Base-by-base conservation (phyloP, 1,140 invertebrate species). In the Magallana gigas region DNA sequence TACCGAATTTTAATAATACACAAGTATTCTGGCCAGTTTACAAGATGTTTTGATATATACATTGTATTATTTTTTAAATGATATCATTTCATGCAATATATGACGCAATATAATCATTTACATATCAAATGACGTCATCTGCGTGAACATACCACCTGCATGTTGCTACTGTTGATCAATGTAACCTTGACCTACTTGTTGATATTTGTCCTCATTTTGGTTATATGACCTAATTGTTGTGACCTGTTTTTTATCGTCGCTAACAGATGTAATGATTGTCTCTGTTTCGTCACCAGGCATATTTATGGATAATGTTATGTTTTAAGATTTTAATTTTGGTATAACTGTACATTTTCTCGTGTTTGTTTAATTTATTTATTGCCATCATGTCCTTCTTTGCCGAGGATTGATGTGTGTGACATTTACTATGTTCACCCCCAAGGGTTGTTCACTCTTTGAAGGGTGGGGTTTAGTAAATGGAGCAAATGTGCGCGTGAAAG, bases 311-410 rank as follows among this genome's bases (percentile, higher is more conserved):
- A 58, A 83, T 60, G 85, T 87, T 87, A 87, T 87, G 85, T 87
- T 87, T 87, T 87, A 76, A 87, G 80, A 87, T 87, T 87, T 87
- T 87, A 87, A 87, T 87, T 87, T 87, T 84, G 57, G 57, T 60
- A 59, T 86, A 87, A 62, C 57, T 87, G 85, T 87, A 87, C 59
- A 87, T 87, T 86, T 87, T 87, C 62, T 83, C 60, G 59, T 83
- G 56, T 87, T 86, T 87, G 36, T 48, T 87, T 76, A 76, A 76
- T 29, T 76, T 76, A 76, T 76, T 76, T 76, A 29, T 29, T 76
- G 68, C 68, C 68, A 76, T 76, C 14, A 83, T 83, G 16, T 83
- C 6, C 18, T 9, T 83, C 36, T 83, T 80, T 58, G n/a, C 57
- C 57, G 57, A n/a, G 81, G 16, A 16, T 56, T n/a, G n/a, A 14